phyloP scores from a whole-genome alignment of 2,888 invertebrate genomes.

The Clepsis dumicolana region DNA sequence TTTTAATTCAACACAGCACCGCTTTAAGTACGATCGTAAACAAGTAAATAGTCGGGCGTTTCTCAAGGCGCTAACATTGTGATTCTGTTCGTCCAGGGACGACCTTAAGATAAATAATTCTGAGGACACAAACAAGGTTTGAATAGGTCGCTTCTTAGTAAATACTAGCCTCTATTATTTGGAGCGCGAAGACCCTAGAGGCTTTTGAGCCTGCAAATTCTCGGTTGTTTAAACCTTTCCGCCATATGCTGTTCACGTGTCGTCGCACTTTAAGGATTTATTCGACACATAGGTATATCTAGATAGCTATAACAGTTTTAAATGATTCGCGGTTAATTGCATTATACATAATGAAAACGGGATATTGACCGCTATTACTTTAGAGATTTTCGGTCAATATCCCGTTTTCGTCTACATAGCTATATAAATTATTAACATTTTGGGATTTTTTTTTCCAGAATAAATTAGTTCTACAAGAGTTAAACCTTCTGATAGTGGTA shows the following conservation, averaged over 20 bases:
- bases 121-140: conserved; percentile 42
- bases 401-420: too few species aligned
- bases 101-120: conserved; percentile 42
- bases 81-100: conserved; percentile 33
- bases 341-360: too few species aligned
- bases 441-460: too few species aligned
- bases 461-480: too few species aligned
- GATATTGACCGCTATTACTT: too few species aligned
- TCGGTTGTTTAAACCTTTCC: conserved; percentile 62
- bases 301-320: too few species aligned
- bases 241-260: conserved; percentile 67
- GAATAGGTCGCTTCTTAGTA: conserved; percentile 43
- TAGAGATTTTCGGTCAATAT: too few species aligned
- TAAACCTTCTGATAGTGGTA: too few species aligned
- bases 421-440: too few species aligned
- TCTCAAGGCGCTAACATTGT: conserved; percentile 37
- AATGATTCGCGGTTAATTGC: too few species aligned
- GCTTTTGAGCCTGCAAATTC: conserved; percentile 42
- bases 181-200: conserved; percentile 50
- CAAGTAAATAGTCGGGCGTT: conserved; percentile 34
- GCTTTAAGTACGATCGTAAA: conserved; percentile 37
- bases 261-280: conserved; percentile 58
- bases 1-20: conserved; percentile 27
- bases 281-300: conserved; percentile 17
- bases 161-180: conserved; percentile 39